Evolutionary conservation across 2,113 vertebrate genomes (phyloP).

Genomic region (Hiodon tergisus): DNA sequence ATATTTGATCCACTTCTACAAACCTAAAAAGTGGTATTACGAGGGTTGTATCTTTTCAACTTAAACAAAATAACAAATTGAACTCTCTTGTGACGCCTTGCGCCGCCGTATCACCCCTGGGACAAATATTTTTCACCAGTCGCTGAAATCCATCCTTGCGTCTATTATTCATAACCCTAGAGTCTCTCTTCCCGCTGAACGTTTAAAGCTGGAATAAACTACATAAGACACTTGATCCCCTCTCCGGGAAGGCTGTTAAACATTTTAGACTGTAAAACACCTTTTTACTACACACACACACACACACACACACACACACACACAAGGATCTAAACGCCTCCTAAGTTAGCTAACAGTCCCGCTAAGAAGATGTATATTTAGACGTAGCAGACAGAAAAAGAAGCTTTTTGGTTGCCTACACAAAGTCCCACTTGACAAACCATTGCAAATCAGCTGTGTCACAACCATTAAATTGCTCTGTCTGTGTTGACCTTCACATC

Average conservation of each 20-base stretch:
- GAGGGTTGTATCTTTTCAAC: background rate
- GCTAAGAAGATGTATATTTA: background rate
- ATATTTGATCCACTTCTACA: constrained; percentile 2
- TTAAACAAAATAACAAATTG: constrained; percentile 17
- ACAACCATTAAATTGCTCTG: constrained; percentile 46
- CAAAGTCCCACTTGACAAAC: constrained; percentile 30
- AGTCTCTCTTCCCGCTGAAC: constrained; percentile 8
- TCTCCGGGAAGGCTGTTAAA: background rate
- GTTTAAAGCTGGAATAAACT: constrained; percentile 10
- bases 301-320: background rate
- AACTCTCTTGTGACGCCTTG: background rate
- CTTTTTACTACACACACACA: background rate
- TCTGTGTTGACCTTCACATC: constrained; percentile 41
- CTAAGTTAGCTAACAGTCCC: background rate
- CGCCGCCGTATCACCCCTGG: background rate
- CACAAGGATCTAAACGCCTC: background rate
- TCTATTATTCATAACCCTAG: constrained; percentile 11
- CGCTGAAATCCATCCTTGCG: constrained; percentile 8
- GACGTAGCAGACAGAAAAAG: background rate
- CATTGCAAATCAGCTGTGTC: constrained; percentile 39
- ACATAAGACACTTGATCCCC: background rate
- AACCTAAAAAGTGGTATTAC: background rate
- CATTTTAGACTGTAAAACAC: background rate
- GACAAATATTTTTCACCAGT: constrained; percentile 1
- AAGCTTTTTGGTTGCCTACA: background rate